Conservation (phyloP, 2,888 invertebrate genomes). For the Eupithecia subfuscata region DNA sequence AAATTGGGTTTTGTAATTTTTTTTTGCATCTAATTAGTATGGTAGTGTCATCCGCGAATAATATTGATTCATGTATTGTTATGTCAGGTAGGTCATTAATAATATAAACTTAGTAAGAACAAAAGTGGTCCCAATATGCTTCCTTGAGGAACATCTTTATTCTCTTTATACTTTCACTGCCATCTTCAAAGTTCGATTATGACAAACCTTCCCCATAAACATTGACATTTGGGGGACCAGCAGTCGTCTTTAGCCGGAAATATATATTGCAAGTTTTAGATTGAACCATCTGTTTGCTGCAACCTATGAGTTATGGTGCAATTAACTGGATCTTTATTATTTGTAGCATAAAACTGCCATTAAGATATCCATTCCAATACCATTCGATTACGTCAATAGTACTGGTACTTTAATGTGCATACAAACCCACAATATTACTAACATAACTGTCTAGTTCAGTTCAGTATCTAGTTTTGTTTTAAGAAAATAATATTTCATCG, state of each 20-base stretch:
- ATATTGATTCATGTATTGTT: no score
- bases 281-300: constrained; percentile 7
- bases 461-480: not conserved
- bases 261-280: not conserved
- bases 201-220: no score
- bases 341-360: constrained; percentile 37
- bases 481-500: not conserved
- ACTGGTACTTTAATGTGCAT: constrained; percentile 18
- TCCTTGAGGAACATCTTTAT: no score
- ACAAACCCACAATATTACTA: not conserved
- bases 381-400: constrained; percentile 32
- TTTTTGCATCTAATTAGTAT: no score
- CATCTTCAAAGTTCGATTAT: no score
- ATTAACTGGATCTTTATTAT: constrained; percentile 39
- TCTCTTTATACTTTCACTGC: no score
- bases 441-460: not conserved
- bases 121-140: no score
- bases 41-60: no score
- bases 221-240: no score
- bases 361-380: constrained; percentile 28
- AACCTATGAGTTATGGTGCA: constrained; percentile 28
- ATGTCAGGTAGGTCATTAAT: no score
- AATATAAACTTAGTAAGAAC: no score
- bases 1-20: no score
- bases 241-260: not conserved